A percentile compares a stretch with the other conserved stretches of the same genome.
Evolutionary conservation across 2,888 invertebrate species (phyloP).

Genomic region (Torymus texanus): DNA sequence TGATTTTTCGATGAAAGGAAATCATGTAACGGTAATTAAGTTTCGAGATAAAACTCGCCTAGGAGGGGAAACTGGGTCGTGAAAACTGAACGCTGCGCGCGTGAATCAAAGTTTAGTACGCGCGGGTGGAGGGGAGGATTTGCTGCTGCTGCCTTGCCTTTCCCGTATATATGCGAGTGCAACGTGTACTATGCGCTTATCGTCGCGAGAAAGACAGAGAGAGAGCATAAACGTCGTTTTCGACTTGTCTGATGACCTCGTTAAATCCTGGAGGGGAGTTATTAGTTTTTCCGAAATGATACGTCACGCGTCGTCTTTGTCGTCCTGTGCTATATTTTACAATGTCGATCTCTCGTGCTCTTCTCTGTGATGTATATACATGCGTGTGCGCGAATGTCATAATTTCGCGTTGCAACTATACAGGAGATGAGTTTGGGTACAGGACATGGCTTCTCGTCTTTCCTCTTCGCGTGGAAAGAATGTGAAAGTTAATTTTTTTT

Average conservation of each 20-base stretch:
- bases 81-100: conserved; percentile 46
- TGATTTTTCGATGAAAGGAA: conserved; percentile 54
- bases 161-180: background rate
- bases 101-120: conserved; percentile 48
- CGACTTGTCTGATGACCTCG: conserved; percentile 37
- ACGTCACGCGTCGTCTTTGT: too few relatives aligned
- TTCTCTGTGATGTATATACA: too few relatives aligned
- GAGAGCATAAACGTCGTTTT: conserved; percentile 42
- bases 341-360: too few relatives aligned
- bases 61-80: conserved; percentile 52
- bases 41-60: conserved; percentile 52
- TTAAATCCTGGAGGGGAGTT: conserved; percentile 9
- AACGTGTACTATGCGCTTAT: conserved; percentile 3
- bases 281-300: too few relatives aligned
- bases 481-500: conserved; percentile 25
- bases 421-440: too few relatives aligned
- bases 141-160: conserved; percentile 23
- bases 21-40: conserved; percentile 56
- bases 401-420: too few relatives aligned
- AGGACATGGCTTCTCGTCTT: too few relatives aligned
- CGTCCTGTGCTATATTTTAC: too few relatives aligned
- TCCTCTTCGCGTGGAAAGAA: background rate
- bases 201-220: conserved; percentile 27
- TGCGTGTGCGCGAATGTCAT: too few relatives aligned
- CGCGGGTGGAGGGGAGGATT: conserved; percentile 10